Evolutionary conservation across 2,113 vertebrate species (phyloP), one percentile per base, ranked within the genome.

Genomic region (Pterocles orientalis): DNA sequence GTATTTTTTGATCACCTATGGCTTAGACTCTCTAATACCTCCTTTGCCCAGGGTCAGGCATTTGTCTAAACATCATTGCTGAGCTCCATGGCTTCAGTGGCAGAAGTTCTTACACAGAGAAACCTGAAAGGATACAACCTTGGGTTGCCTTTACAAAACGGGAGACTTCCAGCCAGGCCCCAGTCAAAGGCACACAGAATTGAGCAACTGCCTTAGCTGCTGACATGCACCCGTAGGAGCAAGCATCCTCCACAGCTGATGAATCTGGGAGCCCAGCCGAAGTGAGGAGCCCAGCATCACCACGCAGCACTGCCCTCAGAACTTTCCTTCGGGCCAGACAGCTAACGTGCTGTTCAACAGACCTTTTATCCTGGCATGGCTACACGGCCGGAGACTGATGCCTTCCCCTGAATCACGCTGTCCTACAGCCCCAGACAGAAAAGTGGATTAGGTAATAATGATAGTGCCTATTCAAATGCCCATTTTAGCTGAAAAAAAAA

Each of bases 231-330:
- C 76, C 3, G 6, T 3, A 26, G 45, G 25, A 86, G 36, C 24
- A 62, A 62, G 15, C 16, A 7, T 47, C n/a, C 28, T 28, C 33
- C 7, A 6, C 6, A 12, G 16, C 16, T 0, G 0, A 8, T 14
- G 31, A 21, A 57, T 18, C 24, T n/a, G 45, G 31, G 26, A 82
- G 12, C 18, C 70, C 45, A 78, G 33, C 4, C 33, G 54, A 85
- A 76, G 39, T 1, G 1, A 36, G 25, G 24, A 70, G 20, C 23
- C 28, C 18, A 8, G 26, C 14, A 31, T 0, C 2, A 1, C 10
- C 16, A 28, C 7, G 14, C 45, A 25, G 18, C 18, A 24, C 14
- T 28, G 34, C 15, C 19, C 1, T 0, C 24, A 29, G 54, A 61
- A 18, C 6, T 43, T 56, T 68, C 48, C 65, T 60, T 41, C 13